Evolutionary conservation across 2,113 vertebrate genomes (phyloP).

Genomic region (Tragelaphus buxtoni): DNA sequence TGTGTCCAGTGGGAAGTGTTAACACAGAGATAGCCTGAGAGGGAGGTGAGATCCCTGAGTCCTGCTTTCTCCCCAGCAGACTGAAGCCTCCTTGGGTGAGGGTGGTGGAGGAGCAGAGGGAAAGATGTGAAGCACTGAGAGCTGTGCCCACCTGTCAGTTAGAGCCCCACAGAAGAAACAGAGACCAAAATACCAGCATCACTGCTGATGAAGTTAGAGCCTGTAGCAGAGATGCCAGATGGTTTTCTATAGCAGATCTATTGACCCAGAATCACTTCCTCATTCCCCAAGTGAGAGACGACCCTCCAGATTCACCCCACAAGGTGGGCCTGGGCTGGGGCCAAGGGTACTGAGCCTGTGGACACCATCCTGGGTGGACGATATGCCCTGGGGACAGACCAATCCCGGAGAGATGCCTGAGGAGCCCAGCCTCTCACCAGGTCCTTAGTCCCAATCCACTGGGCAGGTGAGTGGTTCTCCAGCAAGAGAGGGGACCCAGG

Average conservation of each 20-base stretch:
- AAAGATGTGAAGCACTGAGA: accelerated
- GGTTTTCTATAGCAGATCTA: not conserved
- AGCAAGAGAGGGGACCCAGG: not conserved
- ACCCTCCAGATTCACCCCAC: not conserved
- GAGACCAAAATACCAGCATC: not conserved
- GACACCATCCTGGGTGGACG: not conserved
- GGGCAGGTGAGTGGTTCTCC: not conserved
- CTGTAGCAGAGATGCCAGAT: not conserved
- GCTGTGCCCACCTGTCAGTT: not conserved
- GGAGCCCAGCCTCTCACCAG: not conserved
- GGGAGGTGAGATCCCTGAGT: not conserved
- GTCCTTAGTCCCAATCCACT: not conserved
- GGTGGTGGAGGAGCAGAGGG: too few species aligned
- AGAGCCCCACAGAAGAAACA: not conserved
- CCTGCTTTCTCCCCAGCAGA: not conserved
- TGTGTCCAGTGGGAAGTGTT: not conserved
- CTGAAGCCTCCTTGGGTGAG: not conserved
- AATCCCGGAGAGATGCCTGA: not conserved
- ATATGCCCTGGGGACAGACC: not conserved
- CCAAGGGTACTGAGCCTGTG: accelerated
- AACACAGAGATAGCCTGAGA: not conserved
- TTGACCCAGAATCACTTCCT: not conserved
- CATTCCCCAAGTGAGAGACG: not conserved
- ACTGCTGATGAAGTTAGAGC: not conserved
- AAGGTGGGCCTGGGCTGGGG: not conserved